Evolutionary conservation across 2,113 vertebrate species (phyloP), one percentile per base, ranked within the genome.

Genomic region (Aphelocoma coerulescens): DNA sequence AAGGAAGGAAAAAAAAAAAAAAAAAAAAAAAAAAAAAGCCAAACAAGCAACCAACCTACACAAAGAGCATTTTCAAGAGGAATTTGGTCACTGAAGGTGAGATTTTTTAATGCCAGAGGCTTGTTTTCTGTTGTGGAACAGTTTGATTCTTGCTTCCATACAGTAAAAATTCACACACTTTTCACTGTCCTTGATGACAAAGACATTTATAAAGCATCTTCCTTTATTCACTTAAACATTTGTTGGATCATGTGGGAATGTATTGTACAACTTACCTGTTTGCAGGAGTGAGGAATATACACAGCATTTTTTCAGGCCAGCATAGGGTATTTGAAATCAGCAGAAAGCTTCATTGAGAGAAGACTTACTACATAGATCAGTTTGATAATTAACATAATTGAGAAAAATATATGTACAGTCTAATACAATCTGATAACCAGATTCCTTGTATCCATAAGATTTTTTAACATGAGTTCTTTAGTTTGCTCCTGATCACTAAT

Each of bases 221-320:
- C 37, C 28, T 62, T 65, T 80, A 75, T 39, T 67, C 37, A 72
- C 20, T 43, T 76, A n/a, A 69, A 39, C 32, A 66, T 41, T 62
- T 77, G n/a, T 4, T 80, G 59, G 35, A 72, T 61, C 23, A 57
- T 3, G 5, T 72, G 21, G 15, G 21, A 92, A 80, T 7, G 1
- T 39, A 57, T 28, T 82, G 52, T 72, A 59, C 41, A 79, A 93
- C 88, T 93, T 85, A 93, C 94, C 92, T 80, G 74, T 41, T 6
- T 43, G 44, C 24, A 58, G 10, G 20, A 78, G 24, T 44, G 35
- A 75, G 35, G 27, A 91, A 81, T 12, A 68, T 7, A 65, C 13
- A 30, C 32, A 79, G 46, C 49, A 41, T 75, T 68, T 85, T 46
- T 88, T 72, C 51, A 86, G 41, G 20, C 51, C 58, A 93, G 54